These are phyloP conservation scores for Peucedramus taeniatus DNA, from an alignment of 2,113 vertebrate species.

Conservation along the genomic window DNA sequence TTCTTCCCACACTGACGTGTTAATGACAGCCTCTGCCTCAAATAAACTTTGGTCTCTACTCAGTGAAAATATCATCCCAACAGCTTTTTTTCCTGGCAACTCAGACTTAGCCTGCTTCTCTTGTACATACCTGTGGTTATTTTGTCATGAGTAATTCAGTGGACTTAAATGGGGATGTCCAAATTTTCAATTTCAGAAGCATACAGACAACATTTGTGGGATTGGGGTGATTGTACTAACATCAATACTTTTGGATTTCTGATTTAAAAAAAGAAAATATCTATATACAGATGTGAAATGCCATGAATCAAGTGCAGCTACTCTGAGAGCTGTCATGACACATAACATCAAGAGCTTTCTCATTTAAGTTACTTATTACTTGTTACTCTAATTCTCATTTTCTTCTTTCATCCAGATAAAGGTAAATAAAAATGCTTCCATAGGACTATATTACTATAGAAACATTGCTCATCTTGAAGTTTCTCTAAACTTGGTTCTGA, in stretches of 20 bases:
- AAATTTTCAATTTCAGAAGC: not conserved
- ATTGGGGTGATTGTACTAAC: not conserved
- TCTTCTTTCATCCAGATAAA: not conserved
- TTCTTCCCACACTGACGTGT: not conserved
- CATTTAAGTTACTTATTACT: not conserved
- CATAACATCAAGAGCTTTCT: not conserved
- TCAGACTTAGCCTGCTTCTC: not conserved
- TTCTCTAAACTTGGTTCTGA: not conserved
- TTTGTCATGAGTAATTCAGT: not conserved
- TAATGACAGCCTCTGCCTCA: not conserved
- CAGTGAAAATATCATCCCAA: not conserved
- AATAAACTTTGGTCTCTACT: not conserved
- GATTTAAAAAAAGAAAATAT: not conserved
- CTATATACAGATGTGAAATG: not conserved
- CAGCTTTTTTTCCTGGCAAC: not conserved
- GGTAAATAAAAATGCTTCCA: not conserved
- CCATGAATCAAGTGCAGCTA: not conserved
- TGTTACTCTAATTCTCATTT: not conserved
- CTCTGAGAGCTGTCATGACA: not conserved
- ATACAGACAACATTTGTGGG: not conserved
- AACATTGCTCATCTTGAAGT: not conserved
- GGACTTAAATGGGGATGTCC: not conserved
- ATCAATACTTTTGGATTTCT: not conserved
- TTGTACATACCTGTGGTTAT: not conserved
- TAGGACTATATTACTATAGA: not conserved